A percentile compares a stretch with the other conserved stretches of the same genome.
Evolutionary conservation across 2,797 vertebrate genomes (phyloP).

Genomic region (Urophycis tenuis): DNA sequence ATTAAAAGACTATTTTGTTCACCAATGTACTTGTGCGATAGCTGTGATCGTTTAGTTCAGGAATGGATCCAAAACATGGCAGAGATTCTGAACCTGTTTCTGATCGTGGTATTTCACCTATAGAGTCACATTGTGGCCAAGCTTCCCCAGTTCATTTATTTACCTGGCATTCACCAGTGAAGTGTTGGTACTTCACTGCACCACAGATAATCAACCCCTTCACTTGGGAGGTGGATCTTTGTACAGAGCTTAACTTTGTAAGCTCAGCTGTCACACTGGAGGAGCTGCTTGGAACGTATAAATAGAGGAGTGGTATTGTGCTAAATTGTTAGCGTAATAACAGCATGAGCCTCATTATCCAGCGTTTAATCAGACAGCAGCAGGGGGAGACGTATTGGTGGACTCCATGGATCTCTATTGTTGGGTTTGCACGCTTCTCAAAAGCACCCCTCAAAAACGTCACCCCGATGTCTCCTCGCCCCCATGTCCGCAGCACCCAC

Average conservation of each 20-base stretch:
- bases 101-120: not conserved
- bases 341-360: slow-evolving; percentile 27
- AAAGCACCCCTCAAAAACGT: slow-evolving; percentile 18
- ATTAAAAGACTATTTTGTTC: not conserved
- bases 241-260: not conserved
- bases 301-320: slow-evolving; percentile 34
- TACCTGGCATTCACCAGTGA: not conserved
- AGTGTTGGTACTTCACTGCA: not conserved
- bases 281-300: slow-evolving; percentile 43
- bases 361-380: slow-evolving; percentile 24
- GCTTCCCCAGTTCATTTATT: not conserved
- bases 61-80: not conserved
- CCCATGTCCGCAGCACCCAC: not conserved
- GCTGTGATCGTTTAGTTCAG: not conserved
- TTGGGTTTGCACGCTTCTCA: not conserved
- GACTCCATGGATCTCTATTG: slow-evolving; percentile 6
- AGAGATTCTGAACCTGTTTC: not conserved
- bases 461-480: not conserved
- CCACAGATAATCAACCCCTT: not conserved
- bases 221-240: slow-evolving; percentile 5
- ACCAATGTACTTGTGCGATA: not conserved
- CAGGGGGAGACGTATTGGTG: slow-evolving; percentile 21
- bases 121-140: not conserved
- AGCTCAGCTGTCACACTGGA: not conserved
- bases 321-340: slow-evolving; percentile 28